These are phyloP conservation scores for Lampropteryx suffumata DNA, from an alignment of 2,888 invertebrate species.

Conservation along the genomic window DNA sequence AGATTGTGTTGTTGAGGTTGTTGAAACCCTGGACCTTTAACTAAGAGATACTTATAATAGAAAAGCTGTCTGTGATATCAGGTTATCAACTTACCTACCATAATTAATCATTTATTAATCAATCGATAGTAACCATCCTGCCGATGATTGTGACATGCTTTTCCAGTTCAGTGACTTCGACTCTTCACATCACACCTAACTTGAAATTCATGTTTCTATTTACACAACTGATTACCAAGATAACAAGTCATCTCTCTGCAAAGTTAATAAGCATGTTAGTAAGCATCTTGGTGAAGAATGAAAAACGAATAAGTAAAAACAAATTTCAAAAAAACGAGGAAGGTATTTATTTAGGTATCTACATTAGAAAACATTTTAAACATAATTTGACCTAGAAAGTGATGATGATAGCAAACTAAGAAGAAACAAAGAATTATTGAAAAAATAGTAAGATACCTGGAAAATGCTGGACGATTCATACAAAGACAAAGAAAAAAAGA, in stretches of 20 bases:
- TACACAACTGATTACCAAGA: slow-evolving; percentile 32
- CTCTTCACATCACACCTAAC: slow-evolving; percentile 28
- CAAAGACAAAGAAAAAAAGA: too few relatives aligned
- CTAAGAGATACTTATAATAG: neutral
- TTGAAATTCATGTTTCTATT: slow-evolving; percentile 36
- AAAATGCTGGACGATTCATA: too few relatives aligned
- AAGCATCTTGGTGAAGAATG: too few relatives aligned
- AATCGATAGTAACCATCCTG: slow-evolving; percentile 4
- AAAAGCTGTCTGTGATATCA: slow-evolving; percentile 10
- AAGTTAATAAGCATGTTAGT: slow-evolving; percentile 5
- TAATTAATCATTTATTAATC: slow-evolving; percentile 21
- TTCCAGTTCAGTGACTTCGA: slow-evolving; percentile 34
- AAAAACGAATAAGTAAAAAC: too few relatives aligned
- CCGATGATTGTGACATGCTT: slow-evolving; percentile 22
- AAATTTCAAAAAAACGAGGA: too few relatives aligned
- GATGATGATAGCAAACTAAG: too few relatives aligned
- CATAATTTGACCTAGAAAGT: too few relatives aligned
- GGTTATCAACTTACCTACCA: slow-evolving; percentile 21
- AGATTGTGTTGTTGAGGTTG: neutral
- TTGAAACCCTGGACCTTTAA: too few relatives aligned
- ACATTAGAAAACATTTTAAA: too few relatives aligned
- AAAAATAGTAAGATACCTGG: too few relatives aligned
- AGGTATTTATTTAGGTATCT: too few relatives aligned
- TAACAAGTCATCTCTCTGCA: slow-evolving; percentile 14
- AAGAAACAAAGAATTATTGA: too few relatives aligned